These are phyloP conservation scores for Caenorhabditis tropicalis DNA, from an alignment of 1,140 invertebrate species.

Conservation along the genomic window DNA sequence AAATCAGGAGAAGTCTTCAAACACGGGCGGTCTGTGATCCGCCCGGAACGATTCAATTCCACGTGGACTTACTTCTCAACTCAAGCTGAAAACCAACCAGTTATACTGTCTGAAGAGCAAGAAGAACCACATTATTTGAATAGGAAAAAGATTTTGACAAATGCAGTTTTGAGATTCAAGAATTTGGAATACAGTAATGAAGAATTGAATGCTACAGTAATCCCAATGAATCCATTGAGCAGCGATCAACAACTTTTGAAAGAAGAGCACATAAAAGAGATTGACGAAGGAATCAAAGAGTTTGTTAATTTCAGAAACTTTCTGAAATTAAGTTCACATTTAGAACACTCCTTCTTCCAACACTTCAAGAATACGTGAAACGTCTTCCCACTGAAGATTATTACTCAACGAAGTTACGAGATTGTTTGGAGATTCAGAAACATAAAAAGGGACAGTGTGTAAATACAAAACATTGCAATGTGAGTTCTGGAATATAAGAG, in stretches of 20 bases:
- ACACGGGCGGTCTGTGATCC: neutral
- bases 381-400: constrained; percentile 8
- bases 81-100: neutral
- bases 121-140: neutral
- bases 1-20: neutral
- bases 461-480: constrained; percentile 4
- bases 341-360: neutral
- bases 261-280: neutral
- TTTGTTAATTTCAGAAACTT: neutral
- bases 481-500: neutral
- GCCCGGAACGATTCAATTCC: constrained; percentile 20
- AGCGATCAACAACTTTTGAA: neutral
- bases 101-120: neutral
- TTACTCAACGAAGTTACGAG: neutral
- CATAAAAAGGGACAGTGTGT: neutral
- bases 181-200: neutral
- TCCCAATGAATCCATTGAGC: neutral
- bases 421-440: neutral
- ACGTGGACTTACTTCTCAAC: neutral
- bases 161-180: constrained; percentile 10
- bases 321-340: neutral
- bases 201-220: neutral
- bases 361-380: neutral
- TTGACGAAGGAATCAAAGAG: neutral
- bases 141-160: neutral